phyloP scores from a whole-genome alignment of 2,113 vertebrate species.

The Mobula birostris region DNA sequence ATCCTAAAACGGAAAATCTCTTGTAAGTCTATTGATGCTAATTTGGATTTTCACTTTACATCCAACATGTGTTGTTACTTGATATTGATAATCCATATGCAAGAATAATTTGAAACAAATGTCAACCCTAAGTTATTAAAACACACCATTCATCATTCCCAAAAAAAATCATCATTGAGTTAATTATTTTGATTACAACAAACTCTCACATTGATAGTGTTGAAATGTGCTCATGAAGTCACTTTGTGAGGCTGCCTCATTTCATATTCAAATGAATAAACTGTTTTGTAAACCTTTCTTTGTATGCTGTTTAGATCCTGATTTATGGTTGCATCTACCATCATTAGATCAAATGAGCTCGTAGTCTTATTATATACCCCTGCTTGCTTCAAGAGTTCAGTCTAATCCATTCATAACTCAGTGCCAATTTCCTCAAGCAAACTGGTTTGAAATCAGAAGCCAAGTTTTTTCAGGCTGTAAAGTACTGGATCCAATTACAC shows the following conservation, averaged over 20 bases:
- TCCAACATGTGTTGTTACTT: neutral
- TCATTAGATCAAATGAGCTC: constrained; percentile 32
- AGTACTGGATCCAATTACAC: constrained; percentile 67
- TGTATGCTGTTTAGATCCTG: constrained; percentile 24
- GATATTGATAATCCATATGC: neutral
- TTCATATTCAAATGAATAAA: constrained; percentile 26
- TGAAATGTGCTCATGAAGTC: neutral
- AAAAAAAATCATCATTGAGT: constrained; percentile 4
- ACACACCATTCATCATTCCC: neutral
- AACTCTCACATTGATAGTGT: neutral
- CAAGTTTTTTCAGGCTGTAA: constrained; percentile 53
- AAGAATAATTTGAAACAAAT: neutral
- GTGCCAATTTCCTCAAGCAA: constrained; percentile 48
- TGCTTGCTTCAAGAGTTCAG: constrained; percentile 3
- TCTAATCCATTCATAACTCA: constrained; percentile 33
- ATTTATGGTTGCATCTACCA: constrained; percentile 24
- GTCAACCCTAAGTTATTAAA: neutral
- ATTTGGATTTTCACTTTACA: neutral
- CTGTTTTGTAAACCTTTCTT: neutral
- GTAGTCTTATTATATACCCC: neutral
- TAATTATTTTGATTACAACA: constrained; percentile 21
- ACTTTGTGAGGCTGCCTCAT: neutral
- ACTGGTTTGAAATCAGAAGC: constrained; percentile 51
- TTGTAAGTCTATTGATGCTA: neutral
- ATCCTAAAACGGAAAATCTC: no score